Base-by-base conservation (phyloP, 2,888 invertebrate species). In the Agrotis segetum region DNA sequence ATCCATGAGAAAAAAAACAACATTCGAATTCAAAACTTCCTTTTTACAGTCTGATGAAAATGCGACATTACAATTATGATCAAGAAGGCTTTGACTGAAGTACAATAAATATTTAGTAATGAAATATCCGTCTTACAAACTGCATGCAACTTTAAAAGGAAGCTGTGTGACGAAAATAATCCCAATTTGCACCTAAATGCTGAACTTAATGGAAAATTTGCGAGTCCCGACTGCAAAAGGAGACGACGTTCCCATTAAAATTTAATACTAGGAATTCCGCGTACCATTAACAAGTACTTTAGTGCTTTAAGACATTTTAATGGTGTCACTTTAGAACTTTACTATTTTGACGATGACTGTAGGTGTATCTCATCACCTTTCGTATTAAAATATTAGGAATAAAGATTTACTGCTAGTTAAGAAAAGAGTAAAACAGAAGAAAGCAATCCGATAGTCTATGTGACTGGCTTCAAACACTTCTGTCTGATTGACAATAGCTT, bases 201-300 rank as follows among this genome's bases (percentile, higher is more conserved):
- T 49, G 62, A 62, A 78, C 58, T 71, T 62, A 66, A 68, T 74
- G 55, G 50, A 69, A 47, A 55, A 69, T 68, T 74, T 3, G 50
- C 21, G 7, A 74, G 53, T 50, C 50, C 14, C 62, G 63, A 47
- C 64, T 59, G 65, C 46, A 66, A 24, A 52, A 50, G 14, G 17
- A 78, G 56, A 61, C 62, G 68, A 59, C 17, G 50, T 55, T 47
- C 19, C 29, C 58, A 55, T 74, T 78, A 62, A 79, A 74, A 53
- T 74, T 79, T 68, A 62, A 68, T 62, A 74, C 64, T 46, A 65
- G 49, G 24, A 59, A 74, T 63, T 74, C 40, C 55, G 46, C 59
- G n/a, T 69, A 70, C 59, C 67, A 72, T 75, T 66, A 53, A 24
- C 63, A 29, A 67, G 65, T 75, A 55, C 56, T 70, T 71, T 63